These are phyloP conservation scores for Propithecus deckenii DNA, from an alignment of 2,797 vertebrate genomes.

Conservation along the genomic window DNA sequence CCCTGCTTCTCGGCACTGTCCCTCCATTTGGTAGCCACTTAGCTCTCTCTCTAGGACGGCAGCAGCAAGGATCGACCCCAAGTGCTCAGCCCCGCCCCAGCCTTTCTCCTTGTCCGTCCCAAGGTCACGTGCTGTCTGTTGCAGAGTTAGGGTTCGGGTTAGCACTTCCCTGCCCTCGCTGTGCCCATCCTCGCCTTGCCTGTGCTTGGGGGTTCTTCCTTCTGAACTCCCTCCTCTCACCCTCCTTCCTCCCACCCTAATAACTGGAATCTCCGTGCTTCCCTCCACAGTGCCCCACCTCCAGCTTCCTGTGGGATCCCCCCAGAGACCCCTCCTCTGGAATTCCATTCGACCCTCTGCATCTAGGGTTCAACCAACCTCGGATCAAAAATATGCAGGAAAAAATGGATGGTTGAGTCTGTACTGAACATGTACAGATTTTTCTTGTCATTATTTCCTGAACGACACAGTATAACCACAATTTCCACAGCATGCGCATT, in stretches of 20 bases:
- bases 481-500: not conserved
- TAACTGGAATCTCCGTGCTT: not conserved
- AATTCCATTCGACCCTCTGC: not conserved
- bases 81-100: not conserved
- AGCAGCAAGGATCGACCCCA: not conserved
- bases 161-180: too few relatives aligned
- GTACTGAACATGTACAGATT: not conserved
- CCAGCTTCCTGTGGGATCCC: not conserved
- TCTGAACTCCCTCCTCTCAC: not conserved
- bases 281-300: not conserved
- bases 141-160: fast-evolving
- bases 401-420: not conserved
- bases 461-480: not conserved
- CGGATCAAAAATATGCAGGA: not conserved
- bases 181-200: not conserved
- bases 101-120: too few relatives aligned
- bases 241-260: not conserved
- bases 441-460: not conserved
- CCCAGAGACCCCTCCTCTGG: not conserved
- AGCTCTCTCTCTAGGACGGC: too few relatives aligned
- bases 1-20: fast-evolving
- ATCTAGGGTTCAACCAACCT: not conserved
- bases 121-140: not conserved
- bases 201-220: not conserved
- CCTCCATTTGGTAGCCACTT: too few relatives aligned